Conservation (phyloP, 2,888 invertebrate species). For the Sthenelais limicola region DNA sequence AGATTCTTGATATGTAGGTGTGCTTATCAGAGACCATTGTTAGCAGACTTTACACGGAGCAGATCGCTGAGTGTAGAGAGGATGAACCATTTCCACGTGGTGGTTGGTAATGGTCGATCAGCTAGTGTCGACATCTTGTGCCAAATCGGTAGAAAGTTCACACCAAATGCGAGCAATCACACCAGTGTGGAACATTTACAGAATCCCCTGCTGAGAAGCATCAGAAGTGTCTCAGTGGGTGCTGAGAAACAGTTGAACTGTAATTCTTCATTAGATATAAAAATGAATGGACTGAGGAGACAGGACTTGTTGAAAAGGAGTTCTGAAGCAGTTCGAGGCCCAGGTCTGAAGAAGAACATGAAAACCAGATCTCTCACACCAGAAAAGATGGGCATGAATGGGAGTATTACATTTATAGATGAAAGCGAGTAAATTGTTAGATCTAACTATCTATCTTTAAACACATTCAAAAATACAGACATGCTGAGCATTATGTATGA, state of each 20-base stretch:
- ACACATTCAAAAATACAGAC: no score
- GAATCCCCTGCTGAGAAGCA: neutral
- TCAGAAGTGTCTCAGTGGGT: constrained; percentile 14
- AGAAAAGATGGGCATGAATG: neutral
- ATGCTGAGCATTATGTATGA: no score
- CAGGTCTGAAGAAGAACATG: neutral
- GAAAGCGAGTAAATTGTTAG: no score
- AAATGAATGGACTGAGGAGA: no score
- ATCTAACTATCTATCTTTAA: no score
- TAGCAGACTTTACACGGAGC: constrained; percentile 3
- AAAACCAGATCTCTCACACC: constrained; percentile 14
- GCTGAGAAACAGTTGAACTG: constrained; percentile 3
- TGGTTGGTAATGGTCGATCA: constrained; percentile 3
- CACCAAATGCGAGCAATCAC: neutral
- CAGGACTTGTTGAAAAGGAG: no score
- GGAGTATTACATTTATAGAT: constrained; percentile 19
- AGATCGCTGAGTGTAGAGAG: neutral
- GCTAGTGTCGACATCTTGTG: constrained; percentile 29
- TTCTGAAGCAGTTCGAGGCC: neutral
- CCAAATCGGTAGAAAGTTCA: neutral
- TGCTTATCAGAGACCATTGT: neutral
- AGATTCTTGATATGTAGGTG: constrained; percentile 15
- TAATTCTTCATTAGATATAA: neutral
- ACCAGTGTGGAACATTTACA: constrained; percentile 9
- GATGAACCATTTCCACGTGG: neutral